phyloP scores from a whole-genome alignment of 2,113 vertebrate genomes.

The Malurus melanocephalus region DNA sequence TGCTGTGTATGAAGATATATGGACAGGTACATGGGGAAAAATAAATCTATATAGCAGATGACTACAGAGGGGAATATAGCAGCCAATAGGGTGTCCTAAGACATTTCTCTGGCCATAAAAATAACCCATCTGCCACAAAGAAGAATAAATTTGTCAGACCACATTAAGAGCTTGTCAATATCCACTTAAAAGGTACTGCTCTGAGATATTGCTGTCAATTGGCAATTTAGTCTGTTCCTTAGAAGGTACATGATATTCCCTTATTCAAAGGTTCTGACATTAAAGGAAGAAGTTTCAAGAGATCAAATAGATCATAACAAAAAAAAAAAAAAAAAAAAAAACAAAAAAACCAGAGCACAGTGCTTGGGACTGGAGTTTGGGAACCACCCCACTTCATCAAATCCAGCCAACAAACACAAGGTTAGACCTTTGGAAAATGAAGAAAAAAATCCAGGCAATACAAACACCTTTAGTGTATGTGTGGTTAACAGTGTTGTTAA shows the following conservation, averaged over 20 bases:
- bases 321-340: background rate
- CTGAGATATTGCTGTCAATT: background rate
- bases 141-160: background rate
- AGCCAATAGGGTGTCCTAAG: background rate
- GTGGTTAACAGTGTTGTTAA: background rate
- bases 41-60: background rate
- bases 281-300: background rate
- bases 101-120: background rate
- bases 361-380: background rate
- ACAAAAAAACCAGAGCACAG: background rate
- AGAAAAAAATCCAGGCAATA: background rate
- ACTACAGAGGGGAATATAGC: background rate
- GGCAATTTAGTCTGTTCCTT: background rate
- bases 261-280: background rate
- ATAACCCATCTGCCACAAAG: background rate
- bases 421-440: background rate
- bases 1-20: background rate
- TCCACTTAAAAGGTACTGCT: background rate
- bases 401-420: background rate
- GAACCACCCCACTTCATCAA: background rate
- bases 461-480: background rate
- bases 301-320: background rate
- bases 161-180: background rate
- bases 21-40: background rate
- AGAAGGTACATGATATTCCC: background rate